Percentiles rank a stretch among this genome's conserved stretches.
Conservation (phyloP, 2,113 vertebrate genomes). For the Cyprinus carpio region DNA sequence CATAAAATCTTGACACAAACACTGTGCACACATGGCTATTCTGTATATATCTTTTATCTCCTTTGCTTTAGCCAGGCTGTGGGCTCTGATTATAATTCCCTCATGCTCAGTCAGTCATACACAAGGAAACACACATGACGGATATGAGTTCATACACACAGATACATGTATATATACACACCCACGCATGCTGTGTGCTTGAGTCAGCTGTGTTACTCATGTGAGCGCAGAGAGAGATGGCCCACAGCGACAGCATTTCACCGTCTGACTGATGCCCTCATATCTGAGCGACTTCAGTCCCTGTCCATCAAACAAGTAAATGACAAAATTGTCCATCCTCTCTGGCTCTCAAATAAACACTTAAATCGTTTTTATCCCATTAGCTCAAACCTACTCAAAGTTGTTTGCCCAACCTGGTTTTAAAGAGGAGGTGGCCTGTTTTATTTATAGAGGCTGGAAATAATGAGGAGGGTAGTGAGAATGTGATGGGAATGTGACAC, state of each 20-base stretch:
- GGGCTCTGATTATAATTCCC: background rate
- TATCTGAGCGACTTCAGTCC: background rate
- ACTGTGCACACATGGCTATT: constrained; percentile 9
- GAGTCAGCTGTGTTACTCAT: constrained; percentile 44
- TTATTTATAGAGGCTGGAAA: constrained; percentile 11
- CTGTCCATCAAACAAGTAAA: constrained; percentile 12
- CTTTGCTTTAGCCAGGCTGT: background rate
- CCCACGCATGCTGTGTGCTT: constrained; percentile 16
- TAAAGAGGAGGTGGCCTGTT: background rate
- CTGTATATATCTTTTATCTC: background rate
- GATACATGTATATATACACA: background rate
- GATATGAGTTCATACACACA: background rate
- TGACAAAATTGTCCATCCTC: background rate
- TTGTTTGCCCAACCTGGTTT: background rate
- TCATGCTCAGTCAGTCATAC: background rate
- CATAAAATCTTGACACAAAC: background rate
- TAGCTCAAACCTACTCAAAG: background rate
- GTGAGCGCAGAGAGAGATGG: background rate
- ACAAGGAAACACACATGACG: background rate
- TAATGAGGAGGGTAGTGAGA: background rate
- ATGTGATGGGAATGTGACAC: background rate
- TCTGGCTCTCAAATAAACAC: background rate
- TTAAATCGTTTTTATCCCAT: background rate
- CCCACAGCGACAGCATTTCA: constrained; percentile 28
- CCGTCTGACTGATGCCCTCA: constrained; percentile 13